These are phyloP conservation scores for Tenthredo distinguenda DNA, from an alignment of 2,888 invertebrate species.

Conservation along the genomic window DNA sequence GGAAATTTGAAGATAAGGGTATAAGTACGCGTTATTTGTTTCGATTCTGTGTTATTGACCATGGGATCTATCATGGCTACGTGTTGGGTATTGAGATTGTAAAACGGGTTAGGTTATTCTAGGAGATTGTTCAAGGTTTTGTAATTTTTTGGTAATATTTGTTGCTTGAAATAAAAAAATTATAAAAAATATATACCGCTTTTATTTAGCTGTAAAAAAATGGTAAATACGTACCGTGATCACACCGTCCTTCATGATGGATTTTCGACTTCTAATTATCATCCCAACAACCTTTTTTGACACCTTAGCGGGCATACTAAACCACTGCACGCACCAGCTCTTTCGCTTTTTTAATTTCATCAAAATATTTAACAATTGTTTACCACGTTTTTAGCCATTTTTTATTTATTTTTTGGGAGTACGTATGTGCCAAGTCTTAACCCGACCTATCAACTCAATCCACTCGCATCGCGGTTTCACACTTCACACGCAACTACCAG, in stretches of 20 bases:
- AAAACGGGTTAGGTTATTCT: background rate
- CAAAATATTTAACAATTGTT: constrained; percentile 59
- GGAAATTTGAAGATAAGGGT: background rate
- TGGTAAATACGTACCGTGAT: constrained; percentile 85
- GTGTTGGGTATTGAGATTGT: background rate
- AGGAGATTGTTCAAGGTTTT: background rate
- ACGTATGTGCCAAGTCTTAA: background rate
- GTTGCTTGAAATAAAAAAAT: constrained; percentile 17
- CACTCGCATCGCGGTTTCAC: constrained; percentile 16
- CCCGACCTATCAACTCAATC: constrained; percentile 23
- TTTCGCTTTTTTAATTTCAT: constrained; percentile 78
- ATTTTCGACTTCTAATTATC: constrained; percentile 92
- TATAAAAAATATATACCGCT: background rate
- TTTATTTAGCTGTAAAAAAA: background rate
- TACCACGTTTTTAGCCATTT: constrained; percentile 33
- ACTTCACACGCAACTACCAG: constrained; percentile 38
- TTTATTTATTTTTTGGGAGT: background rate
- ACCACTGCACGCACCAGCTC: constrained; percentile 77
- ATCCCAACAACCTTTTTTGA: constrained; percentile 92
- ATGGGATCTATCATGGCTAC: constrained; percentile 3
- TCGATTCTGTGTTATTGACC: constrained; percentile 3
- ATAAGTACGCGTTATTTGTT: background rate
- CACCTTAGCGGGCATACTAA: constrained; percentile 85
- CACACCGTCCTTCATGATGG: constrained; percentile 92
- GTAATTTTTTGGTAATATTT: background rate